Percentiles rank a stretch among this genome's conserved stretches.
phyloP scores from a whole-genome alignment of 1,140 invertebrate genomes.

The Antheraea pernyi region DNA sequence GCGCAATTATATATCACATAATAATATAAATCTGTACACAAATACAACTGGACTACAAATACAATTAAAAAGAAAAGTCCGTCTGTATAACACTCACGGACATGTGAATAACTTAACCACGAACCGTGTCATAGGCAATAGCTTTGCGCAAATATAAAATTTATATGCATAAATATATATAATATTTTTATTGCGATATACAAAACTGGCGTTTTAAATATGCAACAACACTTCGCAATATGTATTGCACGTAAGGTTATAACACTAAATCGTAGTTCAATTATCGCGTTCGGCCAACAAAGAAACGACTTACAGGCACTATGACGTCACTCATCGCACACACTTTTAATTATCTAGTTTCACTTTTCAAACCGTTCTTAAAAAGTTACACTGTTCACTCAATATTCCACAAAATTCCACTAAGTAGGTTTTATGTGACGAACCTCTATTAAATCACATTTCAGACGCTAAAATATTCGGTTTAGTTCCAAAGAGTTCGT shows the following conservation, averaged over 20 bases:
- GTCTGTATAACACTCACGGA: not conserved
- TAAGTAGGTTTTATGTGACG: conserved; percentile 1
- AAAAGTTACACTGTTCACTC: conserved; percentile 10
- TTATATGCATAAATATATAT: not conserved
- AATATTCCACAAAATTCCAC: conserved; percentile 11
- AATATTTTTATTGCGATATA: not conserved
- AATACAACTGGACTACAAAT: too few relatives aligned
- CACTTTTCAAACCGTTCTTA: not conserved
- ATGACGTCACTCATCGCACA: conserved; percentile 38
- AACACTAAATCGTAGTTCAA: conserved; percentile 3
- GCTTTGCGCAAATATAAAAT: not conserved
- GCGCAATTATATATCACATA: too few relatives aligned
- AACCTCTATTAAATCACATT: not conserved
- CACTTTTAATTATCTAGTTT: not conserved
- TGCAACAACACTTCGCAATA: not conserved
- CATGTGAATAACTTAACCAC: not conserved
- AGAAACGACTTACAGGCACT: conserved; percentile 29
- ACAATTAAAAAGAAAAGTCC: not conserved
- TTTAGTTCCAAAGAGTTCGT: too few relatives aligned
- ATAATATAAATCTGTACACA: too few relatives aligned
- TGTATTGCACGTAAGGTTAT: not conserved
- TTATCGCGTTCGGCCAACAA: conserved; percentile 24
- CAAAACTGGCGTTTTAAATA: not conserved
- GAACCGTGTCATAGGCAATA: not conserved
- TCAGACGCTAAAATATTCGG: too few relatives aligned